Conservation (phyloP, 2,888 invertebrate species). For the Ellobium chinense region DNA sequence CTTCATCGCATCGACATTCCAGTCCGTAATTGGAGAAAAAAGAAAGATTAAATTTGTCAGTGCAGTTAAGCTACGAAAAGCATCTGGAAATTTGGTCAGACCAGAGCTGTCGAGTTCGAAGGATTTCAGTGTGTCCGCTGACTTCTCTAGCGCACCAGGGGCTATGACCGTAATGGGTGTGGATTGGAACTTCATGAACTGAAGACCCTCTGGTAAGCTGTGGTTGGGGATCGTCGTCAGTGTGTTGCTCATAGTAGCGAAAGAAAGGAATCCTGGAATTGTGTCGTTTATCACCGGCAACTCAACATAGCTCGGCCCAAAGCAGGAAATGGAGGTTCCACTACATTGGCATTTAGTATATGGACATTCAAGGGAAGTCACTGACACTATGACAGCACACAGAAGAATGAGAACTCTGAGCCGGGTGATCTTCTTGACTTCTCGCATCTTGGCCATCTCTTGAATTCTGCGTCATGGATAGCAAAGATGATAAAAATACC, state of each 20-base stretch:
- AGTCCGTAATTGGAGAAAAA: not conserved
- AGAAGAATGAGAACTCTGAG: too few relatives aligned
- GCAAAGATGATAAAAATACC: too few relatives aligned
- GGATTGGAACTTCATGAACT: not conserved
- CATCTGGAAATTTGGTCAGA: conserved; percentile 5
- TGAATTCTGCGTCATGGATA: too few relatives aligned
- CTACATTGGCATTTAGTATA: not conserved
- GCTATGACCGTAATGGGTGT: not conserved
- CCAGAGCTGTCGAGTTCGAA: not conserved
- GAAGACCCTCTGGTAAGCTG: not conserved
- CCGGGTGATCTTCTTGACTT: too few relatives aligned
- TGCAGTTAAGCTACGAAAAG: not conserved
- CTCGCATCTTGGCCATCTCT: too few relatives aligned
- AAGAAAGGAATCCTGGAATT: not conserved
- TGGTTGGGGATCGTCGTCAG: not conserved
- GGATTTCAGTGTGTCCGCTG: not conserved
- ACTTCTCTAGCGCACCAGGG: not conserved
- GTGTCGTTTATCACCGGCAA: not conserved
- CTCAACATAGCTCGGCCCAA: not conserved
- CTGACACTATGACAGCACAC: too few relatives aligned
- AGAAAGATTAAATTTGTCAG: not conserved
- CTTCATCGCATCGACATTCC: conserved; percentile 6
- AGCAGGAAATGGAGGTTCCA: not conserved
- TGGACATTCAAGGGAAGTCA: too few relatives aligned
- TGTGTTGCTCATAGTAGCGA: not conserved